These are phyloP conservation scores for Drosophila sulfurigaster DNA, from an alignment of 1,140 invertebrate genomes.

Conservation along the genomic window DNA sequence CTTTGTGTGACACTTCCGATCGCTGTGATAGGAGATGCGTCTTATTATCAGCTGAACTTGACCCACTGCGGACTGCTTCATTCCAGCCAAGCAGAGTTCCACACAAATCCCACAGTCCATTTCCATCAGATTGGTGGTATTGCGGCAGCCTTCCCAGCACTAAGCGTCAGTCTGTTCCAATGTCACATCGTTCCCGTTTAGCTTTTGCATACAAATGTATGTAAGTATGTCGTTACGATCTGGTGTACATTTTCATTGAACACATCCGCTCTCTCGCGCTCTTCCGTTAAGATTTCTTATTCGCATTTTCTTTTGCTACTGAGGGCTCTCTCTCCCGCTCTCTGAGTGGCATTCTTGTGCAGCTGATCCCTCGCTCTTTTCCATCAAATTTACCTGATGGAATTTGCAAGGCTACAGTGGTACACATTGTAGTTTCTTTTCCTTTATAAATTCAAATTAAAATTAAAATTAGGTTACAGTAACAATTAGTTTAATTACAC, in stretches of 20 bases:
- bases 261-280: constrained; percentile 23
- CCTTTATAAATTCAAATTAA: not conserved
- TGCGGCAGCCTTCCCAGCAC: not conserved
- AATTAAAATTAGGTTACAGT: not conserved
- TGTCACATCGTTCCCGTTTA: constrained; percentile 4
- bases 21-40: not conserved
- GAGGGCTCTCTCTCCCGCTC: not conserved
- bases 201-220: not conserved
- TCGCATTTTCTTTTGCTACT: constrained; percentile 18
- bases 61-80: constrained; percentile 34
- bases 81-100: not conserved
- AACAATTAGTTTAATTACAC: not conserved
- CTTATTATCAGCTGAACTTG: constrained; percentile 49
- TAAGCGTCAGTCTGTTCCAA: constrained; percentile 9
- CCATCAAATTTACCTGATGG: constrained; percentile 1
- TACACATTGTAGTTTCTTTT: not conserved
- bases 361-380: constrained; percentile 2
- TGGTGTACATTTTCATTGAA: constrained; percentile 19
- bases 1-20: constrained; percentile 21
- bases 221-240: constrained; percentile 2
- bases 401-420: constrained; percentile 22
- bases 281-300: constrained; percentile 10
- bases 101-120: constrained; percentile 3
- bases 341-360: constrained; percentile 9
- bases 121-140: constrained; percentile 13